Evolutionary conservation across 2,888 invertebrate species (phyloP).

Genomic region (Synanthedon vespiformis): DNA sequence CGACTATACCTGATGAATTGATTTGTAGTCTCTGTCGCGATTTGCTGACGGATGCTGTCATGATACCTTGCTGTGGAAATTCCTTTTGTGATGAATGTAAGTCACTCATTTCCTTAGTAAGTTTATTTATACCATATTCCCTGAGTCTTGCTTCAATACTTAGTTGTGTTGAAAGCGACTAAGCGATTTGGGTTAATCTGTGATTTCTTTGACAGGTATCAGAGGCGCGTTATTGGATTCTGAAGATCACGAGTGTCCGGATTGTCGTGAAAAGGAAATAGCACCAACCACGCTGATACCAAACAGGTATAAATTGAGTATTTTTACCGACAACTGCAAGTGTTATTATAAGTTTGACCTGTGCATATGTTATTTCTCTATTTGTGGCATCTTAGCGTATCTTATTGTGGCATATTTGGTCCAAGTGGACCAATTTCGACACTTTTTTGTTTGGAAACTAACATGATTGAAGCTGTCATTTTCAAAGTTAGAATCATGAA

Average conservation of each 20-base stretch:
- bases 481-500: no score
- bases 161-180: not conserved
- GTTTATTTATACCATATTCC: no score
- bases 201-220: slow-evolving; percentile 73
- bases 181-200: not conserved
- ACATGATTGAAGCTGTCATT: no score
- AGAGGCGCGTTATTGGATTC: slow-evolving; percentile 89
- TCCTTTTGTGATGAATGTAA: slow-evolving; percentile 99
- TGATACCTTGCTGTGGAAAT: slow-evolving; percentile 98
- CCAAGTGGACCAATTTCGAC: no score
- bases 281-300: slow-evolving; percentile 94
- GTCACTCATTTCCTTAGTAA: slow-evolving; percentile 21
- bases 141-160: not conserved
- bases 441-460: no score
- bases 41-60: slow-evolving; percentile 93
- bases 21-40: slow-evolving; percentile 94
- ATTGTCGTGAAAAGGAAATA: slow-evolving; percentile 92
- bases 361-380: no score
- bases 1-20: slow-evolving; percentile 90
- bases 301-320: slow-evolving; percentile 65
- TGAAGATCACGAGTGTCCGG: slow-evolving; percentile 95
- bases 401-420: no score
- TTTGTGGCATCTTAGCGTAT: no score
- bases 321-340: no score
- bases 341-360: no score